A percentile compares a stretch with the other conserved stretches of the same genome.
Evolutionary conservation across 2,113 vertebrate genomes (phyloP).

Genomic region (Arizona elegans): DNA sequence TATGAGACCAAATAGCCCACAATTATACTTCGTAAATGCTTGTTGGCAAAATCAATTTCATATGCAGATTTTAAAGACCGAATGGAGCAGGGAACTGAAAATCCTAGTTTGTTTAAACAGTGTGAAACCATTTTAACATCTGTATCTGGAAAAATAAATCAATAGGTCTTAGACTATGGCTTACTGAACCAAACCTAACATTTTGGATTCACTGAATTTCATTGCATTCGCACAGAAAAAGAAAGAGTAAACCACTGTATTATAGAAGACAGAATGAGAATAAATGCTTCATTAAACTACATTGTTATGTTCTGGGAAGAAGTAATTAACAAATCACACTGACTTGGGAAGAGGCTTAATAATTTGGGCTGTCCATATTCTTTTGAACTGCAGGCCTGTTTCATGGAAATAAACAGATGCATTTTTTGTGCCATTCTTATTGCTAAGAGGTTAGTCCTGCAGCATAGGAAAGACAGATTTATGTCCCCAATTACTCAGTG

Average conservation of each 20-base stretch:
- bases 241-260: neutral
- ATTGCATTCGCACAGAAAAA: neutral
- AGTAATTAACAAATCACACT: neutral
- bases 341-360: neutral
- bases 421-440: neutral
- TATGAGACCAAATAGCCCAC: neutral
- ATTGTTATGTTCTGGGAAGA: neutral
- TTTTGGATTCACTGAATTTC: neutral
- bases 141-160: neutral
- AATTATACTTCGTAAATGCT: neutral
- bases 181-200: neutral
- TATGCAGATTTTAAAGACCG: neutral
- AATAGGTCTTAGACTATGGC: neutral
- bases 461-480: neutral
- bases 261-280: neutral
- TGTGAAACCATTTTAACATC: neutral
- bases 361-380: neutral
- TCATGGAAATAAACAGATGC: neutral
- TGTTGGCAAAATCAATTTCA: neutral
- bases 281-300: neutral
- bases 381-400: neutral
- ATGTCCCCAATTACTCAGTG: neutral
- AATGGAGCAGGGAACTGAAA: neutral
- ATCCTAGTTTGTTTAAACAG: neutral
- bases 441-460: neutral